Evolutionary conservation across 1,140 invertebrate species (phyloP).

Genomic region (Gryon sp.): DNA sequence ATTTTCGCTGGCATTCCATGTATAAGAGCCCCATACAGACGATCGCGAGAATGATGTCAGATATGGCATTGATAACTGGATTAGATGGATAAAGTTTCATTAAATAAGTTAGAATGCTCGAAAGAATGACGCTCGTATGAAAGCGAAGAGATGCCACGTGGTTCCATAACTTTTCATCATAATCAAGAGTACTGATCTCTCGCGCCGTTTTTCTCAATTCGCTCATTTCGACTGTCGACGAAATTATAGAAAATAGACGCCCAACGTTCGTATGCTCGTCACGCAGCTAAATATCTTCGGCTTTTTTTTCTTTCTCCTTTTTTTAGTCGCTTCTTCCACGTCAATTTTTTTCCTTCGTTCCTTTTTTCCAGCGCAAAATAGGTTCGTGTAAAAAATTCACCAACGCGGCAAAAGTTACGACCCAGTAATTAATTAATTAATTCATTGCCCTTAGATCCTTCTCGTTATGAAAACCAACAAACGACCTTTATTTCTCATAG

Average conservation of each 20-base stretch:
- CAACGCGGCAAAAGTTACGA: conserved; percentile 7
- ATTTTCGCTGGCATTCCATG: too few species aligned
- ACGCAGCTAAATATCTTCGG: conserved; percentile 14
- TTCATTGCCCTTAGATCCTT: conserved; percentile 28
- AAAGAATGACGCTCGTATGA: conserved; percentile 7
- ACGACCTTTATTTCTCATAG: conserved; percentile 2
- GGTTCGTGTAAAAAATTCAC: conserved; percentile 27
- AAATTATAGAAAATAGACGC: conserved; percentile 16
- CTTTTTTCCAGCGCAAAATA: conserved; percentile 28
- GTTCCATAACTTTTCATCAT: conserved; percentile 4
- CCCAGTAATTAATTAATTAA: conserved; percentile 42
- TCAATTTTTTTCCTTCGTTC: too few species aligned
- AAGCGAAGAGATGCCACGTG: neutral
- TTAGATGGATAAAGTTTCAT: neutral
- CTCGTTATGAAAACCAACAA: neutral
- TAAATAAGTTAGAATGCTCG: conserved; percentile 22
- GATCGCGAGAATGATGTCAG: too few species aligned
- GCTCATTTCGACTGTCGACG: conserved; percentile 9
- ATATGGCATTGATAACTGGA: conserved; percentile 12
- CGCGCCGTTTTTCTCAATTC: neutral
- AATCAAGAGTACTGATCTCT: neutral
- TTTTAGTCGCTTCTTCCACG: too few species aligned
- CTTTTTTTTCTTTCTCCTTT: too few species aligned
- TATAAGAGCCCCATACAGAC: too few species aligned
- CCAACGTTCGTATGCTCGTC: conserved; percentile 23